Evolutionary conservation across 2,797 vertebrate genomes (phyloP), one percentile per base, ranked within the genome.

Genomic region (Anabas testudineus): DNA sequence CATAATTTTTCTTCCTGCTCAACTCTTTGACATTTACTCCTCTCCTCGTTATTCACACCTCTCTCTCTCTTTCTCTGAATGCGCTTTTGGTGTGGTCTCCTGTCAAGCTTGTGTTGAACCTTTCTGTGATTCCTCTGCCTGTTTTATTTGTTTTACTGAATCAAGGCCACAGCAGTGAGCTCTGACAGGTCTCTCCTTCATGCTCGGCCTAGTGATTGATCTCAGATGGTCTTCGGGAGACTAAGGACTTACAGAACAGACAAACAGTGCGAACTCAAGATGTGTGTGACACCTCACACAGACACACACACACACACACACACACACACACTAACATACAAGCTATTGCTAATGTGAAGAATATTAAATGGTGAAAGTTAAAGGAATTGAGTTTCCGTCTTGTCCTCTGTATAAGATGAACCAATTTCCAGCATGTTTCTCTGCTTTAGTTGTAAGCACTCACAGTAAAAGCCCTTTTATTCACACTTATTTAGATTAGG

Each of bases 151-250:
- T 91, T 89, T 91, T 84, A 87, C 82, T 56, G 85, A 91, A 90
- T 92, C 90, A 90, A 94, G 93, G 92, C 92, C 87, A 87, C 81
- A 72, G 78, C 86, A 77, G 83, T 58, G 74, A 69, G 80, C 75
- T 58, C 68, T 90, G 93, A 93, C 92, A 90, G 91, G 84, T 80
- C 88, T 71, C 87, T 93, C 91, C 90, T 93, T 94, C 92, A 93
- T 81, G 70, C 85, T 74, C 71, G 47, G 69, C 70, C 82, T 58
- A 5, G 83, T 90, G 91, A 94, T 94, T 90, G 91, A 94, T 93
- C 90, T 92, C 79, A 81, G 76, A 89, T 79, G 77, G 84, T 83
- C 85, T 87, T 78, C 36, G 18, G 80, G 79, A 90, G 88, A 88
- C 80, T 83, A 78, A 80, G 77, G 86, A 86, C 81, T 83, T 51